Evolutionary conservation across 1,140 invertebrate species (phyloP).

Genomic region (Arion vulgaris): DNA sequence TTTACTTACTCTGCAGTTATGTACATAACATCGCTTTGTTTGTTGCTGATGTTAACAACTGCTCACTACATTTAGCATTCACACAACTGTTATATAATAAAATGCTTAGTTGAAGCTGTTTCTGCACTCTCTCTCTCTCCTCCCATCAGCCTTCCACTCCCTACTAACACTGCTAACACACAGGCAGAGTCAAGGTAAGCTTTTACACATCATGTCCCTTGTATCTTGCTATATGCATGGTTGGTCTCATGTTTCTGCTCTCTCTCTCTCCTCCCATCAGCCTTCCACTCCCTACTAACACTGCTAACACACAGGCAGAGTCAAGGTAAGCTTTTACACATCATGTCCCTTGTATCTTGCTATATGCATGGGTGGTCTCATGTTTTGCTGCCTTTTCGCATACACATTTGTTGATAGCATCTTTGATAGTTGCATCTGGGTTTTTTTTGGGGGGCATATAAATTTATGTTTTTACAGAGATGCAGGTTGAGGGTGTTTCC

Average conservation of each 20-base stretch:
- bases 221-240: constrained; percentile 2
- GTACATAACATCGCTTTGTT: neutral
- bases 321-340: constrained; percentile 20
- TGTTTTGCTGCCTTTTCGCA: neutral
- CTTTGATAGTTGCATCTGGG: no score
- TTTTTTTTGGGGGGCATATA: no score
- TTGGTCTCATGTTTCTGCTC: neutral
- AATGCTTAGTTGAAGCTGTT: neutral
- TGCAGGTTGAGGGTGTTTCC: no score
- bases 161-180: constrained; percentile 18
- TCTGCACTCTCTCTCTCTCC: neutral
- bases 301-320: neutral
- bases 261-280: constrained; percentile 8
- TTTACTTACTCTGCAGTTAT: no score
- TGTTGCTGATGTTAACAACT: neutral
- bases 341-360: neutral
- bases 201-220: neutral
- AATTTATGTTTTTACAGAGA: no score
- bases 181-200: constrained; percentile 21
- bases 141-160: constrained; percentile 27
- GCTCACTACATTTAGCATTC: neutral
- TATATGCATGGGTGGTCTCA: constrained; percentile 9
- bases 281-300: constrained; percentile 32
- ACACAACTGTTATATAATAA: neutral
- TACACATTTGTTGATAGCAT: neutral